phyloP scores from a whole-genome alignment of 2,797 vertebrate species.

The Amblyraja radiata region DNA sequence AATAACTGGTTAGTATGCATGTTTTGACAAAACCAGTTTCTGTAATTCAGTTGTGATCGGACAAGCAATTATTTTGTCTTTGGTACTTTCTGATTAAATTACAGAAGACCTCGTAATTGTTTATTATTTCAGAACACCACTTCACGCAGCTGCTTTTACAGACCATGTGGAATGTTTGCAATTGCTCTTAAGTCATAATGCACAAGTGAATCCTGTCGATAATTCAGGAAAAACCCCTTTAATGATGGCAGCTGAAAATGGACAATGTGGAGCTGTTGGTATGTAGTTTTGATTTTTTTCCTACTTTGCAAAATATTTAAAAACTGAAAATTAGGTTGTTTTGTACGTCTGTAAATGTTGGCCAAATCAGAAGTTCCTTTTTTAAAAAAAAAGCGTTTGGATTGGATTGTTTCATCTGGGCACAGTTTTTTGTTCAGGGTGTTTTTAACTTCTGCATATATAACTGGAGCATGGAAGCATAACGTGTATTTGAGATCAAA shows the following conservation, averaged over 20 bases:
- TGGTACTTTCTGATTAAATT: background rate
- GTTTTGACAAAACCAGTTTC: background rate
- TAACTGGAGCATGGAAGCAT: too few relatives aligned
- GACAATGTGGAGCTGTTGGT: conserved; percentile 72
- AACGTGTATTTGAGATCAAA: too few relatives aligned
- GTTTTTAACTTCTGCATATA: too few relatives aligned
- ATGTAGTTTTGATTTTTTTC: conserved; percentile 38
- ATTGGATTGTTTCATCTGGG: too few relatives aligned
- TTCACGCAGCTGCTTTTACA: conserved; percentile 82
- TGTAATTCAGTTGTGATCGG: background rate
- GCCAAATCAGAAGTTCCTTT: background rate
- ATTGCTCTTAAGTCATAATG: conserved; percentile 78
- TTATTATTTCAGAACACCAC: conserved; percentile 68
- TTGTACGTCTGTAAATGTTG: background rate
- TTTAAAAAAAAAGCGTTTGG: too few relatives aligned
- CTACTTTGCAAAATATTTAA: background rate
- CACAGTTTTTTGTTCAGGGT: too few relatives aligned
- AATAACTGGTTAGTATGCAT: background rate
- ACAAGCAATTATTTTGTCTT: background rate
- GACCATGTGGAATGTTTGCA: conserved; percentile 82
- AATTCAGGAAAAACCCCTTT: conserved; percentile 70
- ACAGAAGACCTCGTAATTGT: background rate
- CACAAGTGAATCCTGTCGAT: conserved; percentile 68
- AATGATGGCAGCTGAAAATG: conserved; percentile 81
- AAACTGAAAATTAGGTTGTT: background rate